Percentiles rank a stretch among this genome's conserved stretches.
Evolutionary conservation across 2,888 invertebrate genomes (phyloP).

Genomic region (Ophioninae sp.): DNA sequence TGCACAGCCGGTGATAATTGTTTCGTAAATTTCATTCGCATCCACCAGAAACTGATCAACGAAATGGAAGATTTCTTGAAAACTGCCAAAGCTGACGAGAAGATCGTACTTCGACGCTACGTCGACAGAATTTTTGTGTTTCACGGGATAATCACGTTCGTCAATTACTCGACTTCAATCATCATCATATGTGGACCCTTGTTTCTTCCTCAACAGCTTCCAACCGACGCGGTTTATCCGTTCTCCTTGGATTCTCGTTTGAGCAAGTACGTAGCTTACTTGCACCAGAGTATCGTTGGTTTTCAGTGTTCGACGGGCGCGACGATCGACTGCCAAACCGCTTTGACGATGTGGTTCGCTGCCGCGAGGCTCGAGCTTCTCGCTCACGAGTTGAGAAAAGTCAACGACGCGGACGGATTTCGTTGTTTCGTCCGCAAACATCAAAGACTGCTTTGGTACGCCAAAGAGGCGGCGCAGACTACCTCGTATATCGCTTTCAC

Average conservation of each 20-base stretch:
- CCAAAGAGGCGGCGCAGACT: conserved; percentile 17
- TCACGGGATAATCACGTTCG: conserved; percentile 51
- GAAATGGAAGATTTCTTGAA: conserved; percentile 66
- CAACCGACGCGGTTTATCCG: conserved; percentile 60
- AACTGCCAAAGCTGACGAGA: conserved; percentile 48
- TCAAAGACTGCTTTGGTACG: conserved; percentile 57
- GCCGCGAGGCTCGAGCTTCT: conserved; percentile 66
- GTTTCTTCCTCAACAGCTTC: conserved; percentile 57
- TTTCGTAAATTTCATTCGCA: not conserved
- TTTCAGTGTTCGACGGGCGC: conserved; percentile 61
- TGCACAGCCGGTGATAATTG: no score
- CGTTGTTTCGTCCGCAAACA: conserved; percentile 45
- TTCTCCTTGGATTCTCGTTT: conserved; percentile 51
- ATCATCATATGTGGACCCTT: conserved; percentile 63
- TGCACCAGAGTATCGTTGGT: conserved; percentile 56
- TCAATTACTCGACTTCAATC: conserved; percentile 58
- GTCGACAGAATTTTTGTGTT: conserved; percentile 54
- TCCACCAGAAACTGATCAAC: conserved; percentile 56
- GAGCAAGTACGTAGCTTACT: conserved; percentile 36
- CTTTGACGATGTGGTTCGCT: conserved; percentile 66
- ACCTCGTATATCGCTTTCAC: conserved; percentile 30
- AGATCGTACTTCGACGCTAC: conserved; percentile 61
- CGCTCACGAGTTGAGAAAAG: conserved; percentile 4
- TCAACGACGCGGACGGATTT: conserved; percentile 29
- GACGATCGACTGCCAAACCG: conserved; percentile 66